These are phyloP conservation scores for Micropterix aruncella DNA, from an alignment of 2,888 invertebrate species.

Conservation along the genomic window DNA sequence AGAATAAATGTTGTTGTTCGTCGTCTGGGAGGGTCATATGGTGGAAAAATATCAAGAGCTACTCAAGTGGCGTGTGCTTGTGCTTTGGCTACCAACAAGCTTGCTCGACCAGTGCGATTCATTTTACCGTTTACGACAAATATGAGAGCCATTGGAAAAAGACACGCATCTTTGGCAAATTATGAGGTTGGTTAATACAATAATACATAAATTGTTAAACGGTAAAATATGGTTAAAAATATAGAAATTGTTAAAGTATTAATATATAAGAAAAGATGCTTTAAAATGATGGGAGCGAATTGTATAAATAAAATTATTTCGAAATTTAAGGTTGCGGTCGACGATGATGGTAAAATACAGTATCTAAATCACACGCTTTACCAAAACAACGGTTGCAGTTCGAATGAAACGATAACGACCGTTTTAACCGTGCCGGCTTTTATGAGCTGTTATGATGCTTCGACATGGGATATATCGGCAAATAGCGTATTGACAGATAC, in stretches of 20 bases:
- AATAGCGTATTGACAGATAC: constrained; percentile 34
- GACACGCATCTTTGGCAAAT: constrained; percentile 49
- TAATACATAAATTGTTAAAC: too few species aligned
- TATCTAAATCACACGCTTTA: constrained; percentile 27
- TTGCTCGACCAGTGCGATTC: constrained; percentile 44
- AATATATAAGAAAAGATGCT: too few species aligned
- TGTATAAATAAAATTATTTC: too few species aligned
- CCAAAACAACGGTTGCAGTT: neutral
- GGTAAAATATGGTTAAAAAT: too few species aligned
- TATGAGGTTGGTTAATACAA: constrained; percentile 38
- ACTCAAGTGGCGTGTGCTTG: constrained; percentile 40
- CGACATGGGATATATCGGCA: constrained; percentile 17
- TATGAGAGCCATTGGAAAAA: constrained; percentile 47
- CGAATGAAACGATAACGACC: neutral
- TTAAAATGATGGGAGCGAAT: neutral
- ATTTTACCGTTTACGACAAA: constrained; percentile 47
- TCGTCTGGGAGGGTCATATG: constrained; percentile 49
- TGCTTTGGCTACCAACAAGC: constrained; percentile 43
- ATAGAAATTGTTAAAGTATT: too few species aligned
- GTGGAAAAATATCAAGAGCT: constrained; percentile 44
- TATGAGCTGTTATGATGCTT: constrained; percentile 37
- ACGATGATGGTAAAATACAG: constrained; percentile 42
- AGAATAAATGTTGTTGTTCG: constrained; percentile 41
- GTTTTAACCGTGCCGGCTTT: constrained; percentile 19
- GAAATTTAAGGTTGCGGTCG: constrained; percentile 26